Evolutionary conservation across 2,113 vertebrate genomes (phyloP).

Genomic region (Microtus oregoni): DNA sequence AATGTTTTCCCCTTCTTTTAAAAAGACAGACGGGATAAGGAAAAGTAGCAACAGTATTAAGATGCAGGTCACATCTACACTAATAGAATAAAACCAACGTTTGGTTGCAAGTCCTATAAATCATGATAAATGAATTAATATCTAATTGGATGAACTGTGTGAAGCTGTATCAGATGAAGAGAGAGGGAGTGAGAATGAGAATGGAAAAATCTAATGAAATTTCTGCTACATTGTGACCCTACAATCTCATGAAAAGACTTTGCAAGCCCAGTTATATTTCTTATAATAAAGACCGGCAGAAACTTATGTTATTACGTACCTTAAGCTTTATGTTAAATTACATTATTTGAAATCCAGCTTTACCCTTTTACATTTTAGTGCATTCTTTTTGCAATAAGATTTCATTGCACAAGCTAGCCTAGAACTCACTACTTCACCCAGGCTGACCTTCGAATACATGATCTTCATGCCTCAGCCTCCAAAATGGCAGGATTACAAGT

Average conservation of each 20-base stretch:
- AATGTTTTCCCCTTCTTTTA: constrained; percentile 41
- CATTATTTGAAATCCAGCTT: background rate
- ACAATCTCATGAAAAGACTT: constrained; percentile 15
- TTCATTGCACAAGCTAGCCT: background rate
- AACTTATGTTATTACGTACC: background rate
- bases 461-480: background rate
- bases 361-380: constrained; percentile 35
- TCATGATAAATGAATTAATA: background rate
- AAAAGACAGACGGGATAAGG: constrained; percentile 7
- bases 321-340: background rate
- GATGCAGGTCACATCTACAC: constrained; percentile 6
- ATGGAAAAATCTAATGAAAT: background rate
- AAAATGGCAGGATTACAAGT: background rate
- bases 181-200: background rate
- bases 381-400: background rate
- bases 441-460: background rate
- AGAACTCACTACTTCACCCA: background rate
- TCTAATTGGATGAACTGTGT: background rate
- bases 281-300: constrained; percentile 4
- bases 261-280: constrained; percentile 8
- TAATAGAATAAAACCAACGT: background rate
- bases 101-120: constrained; percentile 12
- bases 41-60: constrained; percentile 9
- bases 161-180: background rate
- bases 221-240: background rate